Conservation (phyloP, 2,888 invertebrate genomes). For the Scrobipalpa costella region DNA sequence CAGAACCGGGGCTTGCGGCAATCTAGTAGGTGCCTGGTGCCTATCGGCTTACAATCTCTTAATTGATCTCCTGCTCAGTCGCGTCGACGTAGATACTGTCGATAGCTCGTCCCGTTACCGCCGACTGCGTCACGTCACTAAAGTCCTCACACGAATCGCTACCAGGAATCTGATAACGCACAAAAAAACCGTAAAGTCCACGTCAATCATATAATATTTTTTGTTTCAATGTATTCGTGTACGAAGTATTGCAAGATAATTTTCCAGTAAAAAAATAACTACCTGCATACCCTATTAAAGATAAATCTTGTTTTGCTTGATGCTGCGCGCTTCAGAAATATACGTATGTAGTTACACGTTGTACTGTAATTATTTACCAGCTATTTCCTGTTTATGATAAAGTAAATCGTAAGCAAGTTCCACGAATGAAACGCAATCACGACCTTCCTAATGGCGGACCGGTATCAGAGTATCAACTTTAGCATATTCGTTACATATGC, state of each 20-base stretch:
- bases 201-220: conserved; percentile 29
- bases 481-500: conserved; percentile 24
- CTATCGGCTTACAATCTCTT: conserved; percentile 50
- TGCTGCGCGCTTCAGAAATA: conserved; percentile 3
- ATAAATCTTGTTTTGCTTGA: conserved; percentile 12
- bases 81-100: conserved; percentile 37
- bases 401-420: conserved; percentile 27
- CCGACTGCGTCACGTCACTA: conserved; percentile 31
- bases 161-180: conserved; percentile 41
- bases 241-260: conserved; percentile 12
- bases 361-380: conserved; percentile 20
- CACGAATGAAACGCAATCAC: conserved; percentile 28
- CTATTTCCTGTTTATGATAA: conserved; percentile 29
- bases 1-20: conserved; percentile 17
- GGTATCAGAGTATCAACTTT: conserved; percentile 24
- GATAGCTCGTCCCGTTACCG: conserved; percentile 49
- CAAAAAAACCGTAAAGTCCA: conserved; percentile 33
- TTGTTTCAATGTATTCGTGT: conserved; percentile 15
- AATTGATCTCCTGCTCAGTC: conserved; percentile 53
- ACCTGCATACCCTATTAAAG: conserved; percentile 19
- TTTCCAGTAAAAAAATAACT: conserved; percentile 7
- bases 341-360: conserved; percentile 12
- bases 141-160: conserved; percentile 40
- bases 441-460: conserved; percentile 22
- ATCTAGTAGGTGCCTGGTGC: conserved; percentile 38